A percentile compares a stretch with the other conserved stretches of the same genome.
These are phyloP conservation scores for Cheirogaleus major DNA, from an alignment of 2,797 vertebrate species.

Conservation along the genomic window DNA sequence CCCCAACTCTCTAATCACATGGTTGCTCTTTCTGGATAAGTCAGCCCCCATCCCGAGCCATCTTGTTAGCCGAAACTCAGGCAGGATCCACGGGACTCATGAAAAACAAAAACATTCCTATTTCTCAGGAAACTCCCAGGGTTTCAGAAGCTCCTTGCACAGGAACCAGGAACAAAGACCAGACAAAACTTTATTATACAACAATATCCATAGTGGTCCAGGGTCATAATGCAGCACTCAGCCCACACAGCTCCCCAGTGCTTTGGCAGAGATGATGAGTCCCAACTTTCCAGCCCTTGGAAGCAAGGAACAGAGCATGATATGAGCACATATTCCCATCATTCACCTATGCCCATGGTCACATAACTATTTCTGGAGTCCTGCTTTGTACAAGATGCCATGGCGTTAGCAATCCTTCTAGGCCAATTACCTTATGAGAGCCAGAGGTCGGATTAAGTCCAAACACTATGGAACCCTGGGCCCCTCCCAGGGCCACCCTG, in stretches of 20 bases:
- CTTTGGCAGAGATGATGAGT: background rate
- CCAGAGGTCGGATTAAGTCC: background rate
- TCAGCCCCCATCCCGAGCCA: background rate
- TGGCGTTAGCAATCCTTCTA: background rate
- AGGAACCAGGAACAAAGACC: background rate
- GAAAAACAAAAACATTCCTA: background rate
- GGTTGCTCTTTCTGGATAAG: background rate
- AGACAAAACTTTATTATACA: background rate
- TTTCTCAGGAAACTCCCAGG: background rate
- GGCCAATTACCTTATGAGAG: background rate
- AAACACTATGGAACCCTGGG: background rate
- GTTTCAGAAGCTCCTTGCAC: background rate
- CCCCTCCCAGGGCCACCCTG: background rate
- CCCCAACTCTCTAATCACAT: background rate
- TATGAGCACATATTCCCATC: background rate
- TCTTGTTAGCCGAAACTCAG: background rate
- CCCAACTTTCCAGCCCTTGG: background rate
- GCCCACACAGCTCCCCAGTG: background rate
- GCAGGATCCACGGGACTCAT: background rate
- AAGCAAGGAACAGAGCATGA: background rate
- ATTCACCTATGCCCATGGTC: background rate
- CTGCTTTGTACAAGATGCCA: background rate
- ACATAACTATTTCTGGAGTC: background rate
- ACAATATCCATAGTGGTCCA: background rate
- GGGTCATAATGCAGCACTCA: background rate